Evolutionary conservation across 2,888 invertebrate species (phyloP).

Genomic region (Tenthredo amoena): DNA sequence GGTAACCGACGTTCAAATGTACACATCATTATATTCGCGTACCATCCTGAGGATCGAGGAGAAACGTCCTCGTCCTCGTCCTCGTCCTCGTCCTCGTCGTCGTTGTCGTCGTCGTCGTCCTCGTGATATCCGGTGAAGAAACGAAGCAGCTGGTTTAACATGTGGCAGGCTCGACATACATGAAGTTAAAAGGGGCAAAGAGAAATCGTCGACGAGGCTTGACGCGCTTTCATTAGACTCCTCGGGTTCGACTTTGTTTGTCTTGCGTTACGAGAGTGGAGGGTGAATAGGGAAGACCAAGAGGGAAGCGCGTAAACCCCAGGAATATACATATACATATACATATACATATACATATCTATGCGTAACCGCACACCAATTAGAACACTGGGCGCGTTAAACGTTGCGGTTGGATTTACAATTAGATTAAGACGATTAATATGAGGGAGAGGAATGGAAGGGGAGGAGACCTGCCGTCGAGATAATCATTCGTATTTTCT

Average conservation of each 20-base stretch:
- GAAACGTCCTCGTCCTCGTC: not conserved
- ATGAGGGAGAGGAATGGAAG: not conserved
- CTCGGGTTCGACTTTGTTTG: constrained; percentile 22
- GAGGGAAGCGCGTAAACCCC: not conserved
- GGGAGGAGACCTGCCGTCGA: not conserved
- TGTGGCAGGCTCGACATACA: not conserved
- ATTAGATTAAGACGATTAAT: not conserved
- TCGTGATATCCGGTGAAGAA: not conserved
- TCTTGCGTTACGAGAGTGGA: not conserved
- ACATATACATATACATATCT: not conserved
- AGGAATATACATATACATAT: not conserved
- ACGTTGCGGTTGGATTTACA: constrained; percentile 20
- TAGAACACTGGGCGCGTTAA: constrained; percentile 1
- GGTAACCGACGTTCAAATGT: constrained; percentile 4
- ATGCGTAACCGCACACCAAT: not conserved
- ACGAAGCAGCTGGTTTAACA: not conserved
- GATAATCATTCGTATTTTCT: not conserved
- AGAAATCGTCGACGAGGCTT: constrained; percentile 17
- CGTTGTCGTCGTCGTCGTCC: not conserved
- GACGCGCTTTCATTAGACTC: constrained; percentile 24
- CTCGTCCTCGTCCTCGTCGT: not conserved
- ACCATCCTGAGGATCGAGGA: not conserved
- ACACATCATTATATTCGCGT: constrained; percentile 36
- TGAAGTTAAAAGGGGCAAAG: not conserved
- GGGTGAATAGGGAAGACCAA: not conserved